Percentiles rank a stretch among this genome's conserved stretches.
Conservation (phyloP, 2,888 invertebrate genomes). For the Drosophila conformis region DNA sequence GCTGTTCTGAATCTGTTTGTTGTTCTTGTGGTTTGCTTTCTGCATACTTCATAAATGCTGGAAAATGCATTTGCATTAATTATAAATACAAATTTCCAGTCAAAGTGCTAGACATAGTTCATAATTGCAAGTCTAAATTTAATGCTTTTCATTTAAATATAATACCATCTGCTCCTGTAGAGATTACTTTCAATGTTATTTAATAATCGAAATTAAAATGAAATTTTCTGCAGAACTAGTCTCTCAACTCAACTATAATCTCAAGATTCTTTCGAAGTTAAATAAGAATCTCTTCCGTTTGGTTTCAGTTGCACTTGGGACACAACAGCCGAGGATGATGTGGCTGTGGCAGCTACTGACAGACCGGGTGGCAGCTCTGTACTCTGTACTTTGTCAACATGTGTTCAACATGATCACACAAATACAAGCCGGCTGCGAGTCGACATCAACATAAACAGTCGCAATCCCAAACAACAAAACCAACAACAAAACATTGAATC, state of each 20-base stretch:
- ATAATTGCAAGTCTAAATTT: background rate
- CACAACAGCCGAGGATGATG: slow-evolving; percentile 26
- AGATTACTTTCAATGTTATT: background rate
- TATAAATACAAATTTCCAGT: slow-evolving; percentile 4
- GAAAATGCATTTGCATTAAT: slow-evolving; percentile 35
- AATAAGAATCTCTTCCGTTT: slow-evolving; percentile 62
- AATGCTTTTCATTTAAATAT: background rate
- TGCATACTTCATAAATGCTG: slow-evolving; percentile 7
- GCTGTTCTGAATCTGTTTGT: background rate
- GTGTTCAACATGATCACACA: slow-evolving; percentile 74
- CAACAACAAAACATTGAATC: background rate
- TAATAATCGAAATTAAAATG: background rate
- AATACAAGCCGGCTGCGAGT: slow-evolving; percentile 50
- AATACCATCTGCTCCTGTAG: background rate
- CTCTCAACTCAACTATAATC: slow-evolving; percentile 1
- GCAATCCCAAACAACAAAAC: slow-evolving; percentile 12
- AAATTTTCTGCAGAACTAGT: background rate
- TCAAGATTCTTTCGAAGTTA: slow-evolving; percentile 10
- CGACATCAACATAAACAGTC: slow-evolving; percentile 62
- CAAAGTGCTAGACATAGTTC: background rate
- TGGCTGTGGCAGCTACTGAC: slow-evolving; percentile 30
- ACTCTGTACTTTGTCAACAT: slow-evolving; percentile 69
- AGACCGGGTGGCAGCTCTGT: slow-evolving; percentile 29
- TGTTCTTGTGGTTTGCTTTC: background rate
- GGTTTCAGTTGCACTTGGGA: slow-evolving; percentile 68